Percentiles rank a stretch among this genome's conserved stretches.
Conservation (phyloP, 2,888 invertebrate genomes). For the Mechanitis messenoides region DNA sequence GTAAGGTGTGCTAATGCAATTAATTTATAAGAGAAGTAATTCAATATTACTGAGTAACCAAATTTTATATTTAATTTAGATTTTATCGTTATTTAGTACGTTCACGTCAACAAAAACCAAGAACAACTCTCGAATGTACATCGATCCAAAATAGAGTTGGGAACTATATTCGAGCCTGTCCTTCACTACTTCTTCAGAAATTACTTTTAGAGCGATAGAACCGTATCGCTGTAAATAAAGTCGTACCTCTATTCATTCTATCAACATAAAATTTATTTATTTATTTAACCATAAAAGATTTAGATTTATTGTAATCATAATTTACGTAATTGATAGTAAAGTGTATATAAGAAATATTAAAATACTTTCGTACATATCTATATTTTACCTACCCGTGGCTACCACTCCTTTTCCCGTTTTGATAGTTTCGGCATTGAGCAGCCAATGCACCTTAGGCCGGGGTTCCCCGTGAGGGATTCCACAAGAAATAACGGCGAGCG, state of each 20-base stretch:
- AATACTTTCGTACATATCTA: not conserved
- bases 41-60: no score
- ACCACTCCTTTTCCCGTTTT: slow-evolving; percentile 54
- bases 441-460: slow-evolving; percentile 86
- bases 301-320: not conserved
- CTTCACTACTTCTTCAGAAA: slow-evolving; percentile 17
- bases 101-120: not conserved
- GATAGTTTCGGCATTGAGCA: slow-evolving; percentile 87
- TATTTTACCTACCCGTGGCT: slow-evolving; percentile 44
- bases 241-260: no score
- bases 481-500: slow-evolving; percentile 56
- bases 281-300: no score
- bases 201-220: slow-evolving; percentile 6
- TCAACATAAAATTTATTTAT: no score
- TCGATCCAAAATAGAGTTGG: slow-evolving; percentile 10
- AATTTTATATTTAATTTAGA: not conserved
- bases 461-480: slow-evolving; percentile 84
- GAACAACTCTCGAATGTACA: slow-evolving; percentile 10
- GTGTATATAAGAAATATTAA: no score
- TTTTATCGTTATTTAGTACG: no score
- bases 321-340: not conserved
- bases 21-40: no score
- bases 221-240: slow-evolving; percentile 8
- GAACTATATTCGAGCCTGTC: slow-evolving; percentile 8
- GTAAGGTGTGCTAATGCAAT: no score